phyloP scores from a whole-genome alignment of 1,140 invertebrate species.

The Anagrus nilaparvatae region DNA sequence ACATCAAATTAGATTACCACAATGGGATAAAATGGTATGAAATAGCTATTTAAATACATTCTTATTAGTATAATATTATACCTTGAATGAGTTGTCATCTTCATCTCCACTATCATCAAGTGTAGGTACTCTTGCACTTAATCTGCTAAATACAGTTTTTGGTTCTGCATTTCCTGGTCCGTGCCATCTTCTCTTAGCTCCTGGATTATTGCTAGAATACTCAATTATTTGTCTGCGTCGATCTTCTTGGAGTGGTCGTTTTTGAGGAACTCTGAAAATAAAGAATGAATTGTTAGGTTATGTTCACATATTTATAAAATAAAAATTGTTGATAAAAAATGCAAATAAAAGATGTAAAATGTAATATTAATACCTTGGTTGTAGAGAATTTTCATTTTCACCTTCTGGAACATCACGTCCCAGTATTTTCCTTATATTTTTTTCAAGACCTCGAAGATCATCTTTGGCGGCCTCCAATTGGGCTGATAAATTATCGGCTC shows the following conservation, averaged over 20 bases:
- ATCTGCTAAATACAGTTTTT: slow-evolving; percentile 47
- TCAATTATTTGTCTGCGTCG: slow-evolving; percentile 27
- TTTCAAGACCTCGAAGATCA: slow-evolving; percentile 35
- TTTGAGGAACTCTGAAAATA: slow-evolving; percentile 29
- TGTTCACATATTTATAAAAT: background rate
- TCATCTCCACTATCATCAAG: slow-evolving; percentile 41
- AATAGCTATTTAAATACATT: too few relatives aligned
- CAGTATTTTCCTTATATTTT: slow-evolving; percentile 40
- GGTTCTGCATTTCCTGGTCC: slow-evolving; percentile 29
- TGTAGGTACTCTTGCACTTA: slow-evolving; percentile 36
- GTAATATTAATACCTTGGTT: background rate
- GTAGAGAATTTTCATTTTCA: slow-evolving; percentile 26
- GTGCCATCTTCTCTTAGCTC: slow-evolving; percentile 37
- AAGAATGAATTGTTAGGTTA: background rate
- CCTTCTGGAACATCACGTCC: slow-evolving; percentile 39
- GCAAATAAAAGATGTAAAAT: background rate
- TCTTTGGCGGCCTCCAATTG: slow-evolving; percentile 37
- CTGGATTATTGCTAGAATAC: slow-evolving; percentile 37
- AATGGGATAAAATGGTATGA: too few relatives aligned
- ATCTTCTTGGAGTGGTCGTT: slow-evolving; percentile 35
- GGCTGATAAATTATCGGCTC: slow-evolving; percentile 35
- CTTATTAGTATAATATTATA: too few relatives aligned
- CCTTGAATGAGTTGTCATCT: slow-evolving; percentile 36
- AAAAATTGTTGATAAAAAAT: slow-evolving; percentile 8
- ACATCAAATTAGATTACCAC: too few relatives aligned